These are phyloP conservation scores for Patella ulyssiponensis DNA, from an alignment of 2,888 invertebrate genomes.

Conservation along the genomic window DNA sequence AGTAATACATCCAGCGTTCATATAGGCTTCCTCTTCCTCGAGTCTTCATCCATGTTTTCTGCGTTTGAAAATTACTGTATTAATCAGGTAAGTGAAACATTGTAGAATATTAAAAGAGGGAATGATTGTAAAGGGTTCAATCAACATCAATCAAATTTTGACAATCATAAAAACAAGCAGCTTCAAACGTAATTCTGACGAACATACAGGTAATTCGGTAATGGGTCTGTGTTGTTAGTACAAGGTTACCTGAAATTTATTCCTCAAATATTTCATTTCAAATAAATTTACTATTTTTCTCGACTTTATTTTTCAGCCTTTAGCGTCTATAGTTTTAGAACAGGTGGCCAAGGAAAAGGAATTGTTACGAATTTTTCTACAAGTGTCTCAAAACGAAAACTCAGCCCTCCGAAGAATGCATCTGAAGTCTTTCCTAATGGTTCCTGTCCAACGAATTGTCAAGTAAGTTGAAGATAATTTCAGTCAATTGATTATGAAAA, in stretches of 20 bases:
- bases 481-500: background rate
- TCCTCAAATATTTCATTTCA: no score
- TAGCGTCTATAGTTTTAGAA: slow-evolving; percentile 88
- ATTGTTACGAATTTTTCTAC: slow-evolving; percentile 90
- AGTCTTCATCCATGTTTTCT: slow-evolving; percentile 89
- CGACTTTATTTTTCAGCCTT: slow-evolving; percentile 77
- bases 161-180: no score
- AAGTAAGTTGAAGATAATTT: slow-evolving; percentile 74
- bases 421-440: slow-evolving; percentile 97
- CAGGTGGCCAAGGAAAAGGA: slow-evolving; percentile 96
- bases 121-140: background rate
- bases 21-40: slow-evolving; percentile 90
- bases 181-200: no score
- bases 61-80: slow-evolving; percentile 96
- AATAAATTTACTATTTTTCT: no score
- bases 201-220: no score
- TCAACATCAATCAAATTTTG: no score
- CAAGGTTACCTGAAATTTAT: no score
- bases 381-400: slow-evolving; percentile 97
- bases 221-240: no score
- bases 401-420: slow-evolving; percentile 93
- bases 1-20: slow-evolving; percentile 82
- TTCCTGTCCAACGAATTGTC: slow-evolving; percentile 96
- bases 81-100: slow-evolving; percentile 76
- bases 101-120: background rate